Conservation (phyloP, 2,888 invertebrate species). For the Limnephilus marmoratus region DNA sequence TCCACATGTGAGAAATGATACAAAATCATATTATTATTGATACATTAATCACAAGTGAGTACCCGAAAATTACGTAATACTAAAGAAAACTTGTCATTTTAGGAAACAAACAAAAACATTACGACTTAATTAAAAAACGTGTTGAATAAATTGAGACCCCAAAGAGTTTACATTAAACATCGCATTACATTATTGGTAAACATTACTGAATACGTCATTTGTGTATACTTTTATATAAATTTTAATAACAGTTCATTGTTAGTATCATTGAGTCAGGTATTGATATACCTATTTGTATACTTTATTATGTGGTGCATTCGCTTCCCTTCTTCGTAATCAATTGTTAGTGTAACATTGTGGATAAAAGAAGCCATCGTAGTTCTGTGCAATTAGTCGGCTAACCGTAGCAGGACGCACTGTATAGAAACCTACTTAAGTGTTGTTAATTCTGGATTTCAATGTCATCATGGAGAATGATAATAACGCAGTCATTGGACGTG, state of each 20-base stretch:
- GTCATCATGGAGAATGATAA: constrained; percentile 3
- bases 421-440: background rate
- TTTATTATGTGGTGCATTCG: background rate
- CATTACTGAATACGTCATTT: background rate
- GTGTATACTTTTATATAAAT: background rate
- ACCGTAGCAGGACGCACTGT: background rate
- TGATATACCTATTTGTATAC: background rate
- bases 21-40: too few relatives aligned
- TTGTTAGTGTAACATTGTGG: constrained; percentile 21
- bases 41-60: too few relatives aligned
- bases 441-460: constrained; percentile 37
- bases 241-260: background rate
- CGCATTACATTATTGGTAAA: background rate
- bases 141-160: too few relatives aligned
- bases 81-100: too few relatives aligned
- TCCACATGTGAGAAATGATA: too few relatives aligned
- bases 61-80: too few relatives aligned
- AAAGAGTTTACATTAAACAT: too few relatives aligned
- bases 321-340: background rate
- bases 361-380: constrained; percentile 4
- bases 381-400: constrained; percentile 8
- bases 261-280: background rate
- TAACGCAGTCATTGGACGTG: constrained; percentile 22
- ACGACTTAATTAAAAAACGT: too few relatives aligned
- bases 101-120: too few relatives aligned